A percentile compares a stretch with the other conserved stretches of the same genome.
These are phyloP conservation scores for Leptopilina drosophilae DNA, from an alignment of 2,888 invertebrate species.

Conservation along the genomic window DNA sequence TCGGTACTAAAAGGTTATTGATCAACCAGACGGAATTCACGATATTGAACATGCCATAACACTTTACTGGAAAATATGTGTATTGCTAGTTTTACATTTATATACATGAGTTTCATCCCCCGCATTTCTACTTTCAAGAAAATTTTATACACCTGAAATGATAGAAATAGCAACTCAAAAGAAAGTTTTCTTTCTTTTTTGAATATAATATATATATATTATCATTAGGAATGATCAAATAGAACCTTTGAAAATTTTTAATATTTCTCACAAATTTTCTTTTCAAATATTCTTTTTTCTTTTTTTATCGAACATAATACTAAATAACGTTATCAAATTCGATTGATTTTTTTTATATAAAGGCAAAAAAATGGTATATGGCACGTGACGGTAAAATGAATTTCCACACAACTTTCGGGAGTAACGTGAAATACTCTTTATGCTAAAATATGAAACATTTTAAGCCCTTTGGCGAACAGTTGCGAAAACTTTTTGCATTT, in stretches of 20 bases:
- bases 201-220: not conserved
- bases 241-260: not conserved
- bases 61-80: conserved; percentile 21
- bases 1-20: conserved; percentile 36
- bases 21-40: conserved; percentile 38
- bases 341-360: not conserved
- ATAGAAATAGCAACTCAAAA: not conserved
- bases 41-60: conserved; percentile 37
- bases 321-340: not conserved
- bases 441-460: conserved; percentile 36
- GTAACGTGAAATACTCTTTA: conserved; percentile 30
- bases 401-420: conserved; percentile 18
- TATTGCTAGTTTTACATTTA: conserved; percentile 15
- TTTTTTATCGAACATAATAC: not conserved
- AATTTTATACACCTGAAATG: not conserved
- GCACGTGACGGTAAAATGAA: conserved; percentile 29
- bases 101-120: not conserved
- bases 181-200: not conserved
- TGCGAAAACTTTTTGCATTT: conserved; percentile 38
- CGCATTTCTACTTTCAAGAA: conserved; percentile 9
- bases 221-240: not conserved
- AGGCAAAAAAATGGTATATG: not conserved
- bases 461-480: conserved; percentile 29
- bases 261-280: no score
- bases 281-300: no score